Base-by-base conservation (phyloP, 2,888 invertebrate genomes). In the Oscheius sp. region DNA sequence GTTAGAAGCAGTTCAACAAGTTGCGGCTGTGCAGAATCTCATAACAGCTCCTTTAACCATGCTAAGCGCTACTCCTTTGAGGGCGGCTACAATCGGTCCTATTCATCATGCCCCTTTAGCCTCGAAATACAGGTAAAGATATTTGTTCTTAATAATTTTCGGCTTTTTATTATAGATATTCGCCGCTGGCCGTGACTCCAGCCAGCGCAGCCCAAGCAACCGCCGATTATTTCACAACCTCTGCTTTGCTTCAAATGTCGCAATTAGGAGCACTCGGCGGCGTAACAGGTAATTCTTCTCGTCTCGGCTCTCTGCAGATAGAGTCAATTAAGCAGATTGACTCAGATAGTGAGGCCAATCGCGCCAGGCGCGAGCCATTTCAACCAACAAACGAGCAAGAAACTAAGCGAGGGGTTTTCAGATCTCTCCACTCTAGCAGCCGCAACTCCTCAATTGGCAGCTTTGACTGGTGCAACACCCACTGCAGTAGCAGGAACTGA, bases 241-340 rank as follows among this genome's bases (percentile, higher is more conserved):
- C 58, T 0, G 83, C 80, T 10, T 72, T 83, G 1, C 73, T 83
- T 89, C 91, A 93, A 87, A 93, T 93, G 87, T 93, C 92, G 84
- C 75, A 77, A 46, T 33, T 77, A 5, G 71, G 70, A 45, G 77
- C 77, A 0, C 70, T 77, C 1, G 73, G 75, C 8, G 45, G 61
- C 15, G 61, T 61, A 12, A 61, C 61, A 23, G 61, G 61, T 61
- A 29, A 17, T 23, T 20, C 20, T 8, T 37, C 31, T 31, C 50
- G 17, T 31, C 33, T 57, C 52, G 37, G 8, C 53, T 29, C n/a
- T n/a, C n/a, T n/a, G n/a, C n/a, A 23, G 63, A 63, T 63, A 29
- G 63, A 46, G 48, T 46, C 63, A 63, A 63, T 63, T 63, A 63
- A 46, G 8, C 25, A 63, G 45, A 63, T 63, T 63, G 63, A 31